A percentile compares a stretch with the other conserved stretches of the same genome.
phyloP scores from a whole-genome alignment of 2,888 invertebrate genomes.

The Conus canariensis region DNA sequence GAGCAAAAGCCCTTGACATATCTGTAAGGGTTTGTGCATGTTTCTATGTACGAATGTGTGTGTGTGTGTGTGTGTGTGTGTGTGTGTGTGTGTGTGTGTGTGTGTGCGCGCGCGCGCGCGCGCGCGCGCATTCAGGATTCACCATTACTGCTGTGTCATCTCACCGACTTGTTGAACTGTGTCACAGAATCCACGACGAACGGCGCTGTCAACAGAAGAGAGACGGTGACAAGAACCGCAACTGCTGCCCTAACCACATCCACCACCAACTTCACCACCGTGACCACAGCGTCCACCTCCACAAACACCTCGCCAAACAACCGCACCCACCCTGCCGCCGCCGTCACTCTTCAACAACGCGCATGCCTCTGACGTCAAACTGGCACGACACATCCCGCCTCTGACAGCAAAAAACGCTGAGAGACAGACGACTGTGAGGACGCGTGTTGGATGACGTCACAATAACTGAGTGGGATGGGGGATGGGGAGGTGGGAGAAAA shows the following conservation, averaged over 20 bases:
- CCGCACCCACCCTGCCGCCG: background rate
- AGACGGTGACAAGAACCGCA: background rate
- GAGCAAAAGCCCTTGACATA: too few species aligned
- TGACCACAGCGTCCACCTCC: background rate
- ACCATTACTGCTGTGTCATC: too few species aligned
- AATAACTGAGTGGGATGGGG: background rate
- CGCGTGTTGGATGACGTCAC: background rate
- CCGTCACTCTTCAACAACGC: background rate
- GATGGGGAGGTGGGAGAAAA: too few species aligned
- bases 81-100: too few species aligned
- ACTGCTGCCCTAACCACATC: background rate
- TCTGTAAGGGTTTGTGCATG: too few species aligned
- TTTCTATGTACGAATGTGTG: too few species aligned
- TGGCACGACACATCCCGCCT: constrained; percentile 9
- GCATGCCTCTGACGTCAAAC: constrained; percentile 19
- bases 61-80: too few species aligned
- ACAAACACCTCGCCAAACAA: background rate
- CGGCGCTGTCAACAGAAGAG: background rate
- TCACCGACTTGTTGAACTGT: background rate
- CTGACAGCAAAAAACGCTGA: constrained; percentile 24
- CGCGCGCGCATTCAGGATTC: too few species aligned
- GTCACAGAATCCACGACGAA: constrained; percentile 3
- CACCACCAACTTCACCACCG: background rate
- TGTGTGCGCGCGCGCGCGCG: too few species aligned
- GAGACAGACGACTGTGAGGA: background rate